Conservation (phyloP, 2,113 vertebrate genomes). For the Epinephelus moara region DNA sequence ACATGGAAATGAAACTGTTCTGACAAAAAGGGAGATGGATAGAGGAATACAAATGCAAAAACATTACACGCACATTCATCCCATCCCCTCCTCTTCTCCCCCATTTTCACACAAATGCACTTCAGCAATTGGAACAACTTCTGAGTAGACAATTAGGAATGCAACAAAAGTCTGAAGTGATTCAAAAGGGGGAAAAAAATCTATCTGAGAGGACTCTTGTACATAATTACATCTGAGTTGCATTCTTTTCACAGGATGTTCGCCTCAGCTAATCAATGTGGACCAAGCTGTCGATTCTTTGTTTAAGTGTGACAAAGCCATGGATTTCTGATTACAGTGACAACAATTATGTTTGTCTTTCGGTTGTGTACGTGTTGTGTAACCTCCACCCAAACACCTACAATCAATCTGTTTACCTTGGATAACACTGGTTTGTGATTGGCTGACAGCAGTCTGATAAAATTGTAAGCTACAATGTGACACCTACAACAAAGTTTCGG, state of each 20-base stretch:
- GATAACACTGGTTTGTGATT: background rate
- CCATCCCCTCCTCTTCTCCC: background rate
- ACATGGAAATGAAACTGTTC: conserved; percentile 80
- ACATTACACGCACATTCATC: conserved; percentile 62
- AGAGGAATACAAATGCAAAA: conserved; percentile 81
- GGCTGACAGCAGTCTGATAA: background rate
- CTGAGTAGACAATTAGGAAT: conserved; percentile 69
- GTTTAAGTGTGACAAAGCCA: conserved; percentile 49
- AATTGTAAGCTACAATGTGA: background rate
- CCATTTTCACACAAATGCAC: conserved; percentile 51
- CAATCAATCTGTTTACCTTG: background rate
- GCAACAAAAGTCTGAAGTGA: conserved; percentile 57
- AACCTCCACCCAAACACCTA: background rate
- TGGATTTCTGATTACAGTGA: conserved; percentile 50
- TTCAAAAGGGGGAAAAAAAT: conserved; percentile 48
- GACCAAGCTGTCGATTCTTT: conserved; percentile 47
- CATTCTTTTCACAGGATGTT: conserved; percentile 40
- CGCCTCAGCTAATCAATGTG: conserved; percentile 43
- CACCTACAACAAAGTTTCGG: background rate
- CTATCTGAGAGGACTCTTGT: conserved; percentile 43
- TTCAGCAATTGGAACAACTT: conserved; percentile 60
- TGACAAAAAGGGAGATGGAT: conserved; percentile 79
- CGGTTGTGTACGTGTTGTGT: background rate
- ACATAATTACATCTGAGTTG: conserved; percentile 55
- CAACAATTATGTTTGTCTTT: conserved; percentile 27